Evolutionary conservation across 1,140 invertebrate genomes (phyloP).

Genomic region (Hormaphis cornu): DNA sequence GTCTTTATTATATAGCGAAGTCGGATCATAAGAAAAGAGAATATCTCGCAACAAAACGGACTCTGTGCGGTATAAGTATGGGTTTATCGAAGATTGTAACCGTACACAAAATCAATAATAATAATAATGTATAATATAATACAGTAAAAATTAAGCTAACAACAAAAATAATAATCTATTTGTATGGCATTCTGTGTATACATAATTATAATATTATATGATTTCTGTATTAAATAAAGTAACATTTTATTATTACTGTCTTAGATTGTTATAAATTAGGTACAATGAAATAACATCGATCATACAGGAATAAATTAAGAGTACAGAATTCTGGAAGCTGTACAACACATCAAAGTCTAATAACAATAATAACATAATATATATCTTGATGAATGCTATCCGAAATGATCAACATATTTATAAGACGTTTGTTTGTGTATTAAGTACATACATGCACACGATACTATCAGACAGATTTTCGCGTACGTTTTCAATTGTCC

Average conservation of each 20-base stretch:
- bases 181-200: constrained; percentile 26
- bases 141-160: constrained; percentile 30
- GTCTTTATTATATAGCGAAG: neutral
- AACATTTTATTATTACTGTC: constrained; percentile 4
- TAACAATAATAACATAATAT: no score
- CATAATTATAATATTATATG: no score
- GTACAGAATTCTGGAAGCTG: constrained; percentile 30
- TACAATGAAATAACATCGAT: constrained; percentile 19
- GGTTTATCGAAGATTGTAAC: neutral
- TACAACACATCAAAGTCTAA: constrained; percentile 26
- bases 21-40: constrained; percentile 30
- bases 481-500: no score
- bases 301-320: constrained; percentile 28
- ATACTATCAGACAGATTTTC: no score
- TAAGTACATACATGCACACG: no score
- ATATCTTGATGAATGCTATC: no score
- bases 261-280: constrained; percentile 7
- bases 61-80: no score
- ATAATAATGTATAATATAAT: no score
- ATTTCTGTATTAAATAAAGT: constrained; percentile 4
- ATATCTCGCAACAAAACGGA: constrained; percentile 17
- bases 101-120: constrained; percentile 9
- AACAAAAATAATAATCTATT: constrained; percentile 26
- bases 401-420: no score
- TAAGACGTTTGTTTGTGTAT: no score